Evolutionary conservation across 1,140 invertebrate genomes (phyloP).

Genomic region (Asobara japonica): DNA sequence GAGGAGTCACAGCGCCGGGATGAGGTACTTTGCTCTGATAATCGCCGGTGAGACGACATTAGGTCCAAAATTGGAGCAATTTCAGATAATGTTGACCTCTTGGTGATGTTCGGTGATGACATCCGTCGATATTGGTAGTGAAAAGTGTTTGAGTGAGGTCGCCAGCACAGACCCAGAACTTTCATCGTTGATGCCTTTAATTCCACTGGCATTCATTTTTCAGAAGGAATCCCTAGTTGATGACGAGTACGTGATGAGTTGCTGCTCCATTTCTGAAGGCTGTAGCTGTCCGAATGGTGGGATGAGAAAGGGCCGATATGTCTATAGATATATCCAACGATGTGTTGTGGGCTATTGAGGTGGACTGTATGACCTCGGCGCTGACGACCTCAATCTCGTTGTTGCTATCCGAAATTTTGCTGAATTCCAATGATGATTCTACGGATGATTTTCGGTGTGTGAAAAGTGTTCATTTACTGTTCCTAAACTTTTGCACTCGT

Average conservation of each 20-base stretch:
- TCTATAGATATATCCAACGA: too few species aligned
- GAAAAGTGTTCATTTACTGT: too few species aligned
- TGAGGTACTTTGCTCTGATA: slow-evolving; percentile 45
- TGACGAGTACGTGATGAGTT: neutral
- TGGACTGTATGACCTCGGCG: too few species aligned
- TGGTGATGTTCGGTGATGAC: neutral
- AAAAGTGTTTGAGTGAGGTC: slow-evolving; percentile 1
- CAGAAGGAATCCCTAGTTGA: neutral
- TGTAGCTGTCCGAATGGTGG: slow-evolving; percentile 35
- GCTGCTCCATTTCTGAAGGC: slow-evolving; percentile 21
- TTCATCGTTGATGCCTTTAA: neutral
- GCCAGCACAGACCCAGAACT: slow-evolving; percentile 23
- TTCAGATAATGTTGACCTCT: slow-evolving; percentile 35
- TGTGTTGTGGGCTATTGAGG: too few species aligned
- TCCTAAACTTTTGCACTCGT: too few species aligned
- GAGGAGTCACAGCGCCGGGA: slow-evolving; percentile 48
- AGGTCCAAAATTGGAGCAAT: slow-evolving; percentile 39
- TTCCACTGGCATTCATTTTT: too few species aligned
- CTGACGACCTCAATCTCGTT: too few species aligned
- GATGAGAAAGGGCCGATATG: too few species aligned
- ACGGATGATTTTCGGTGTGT: too few species aligned
- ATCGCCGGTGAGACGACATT: slow-evolving; percentile 32
- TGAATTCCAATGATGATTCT: too few species aligned
- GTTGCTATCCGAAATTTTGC: too few species aligned
- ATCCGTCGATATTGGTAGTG: neutral